Evolutionary conservation across 2,888 invertebrate species (phyloP).

Genomic region (Drosophila macrospina): DNA sequence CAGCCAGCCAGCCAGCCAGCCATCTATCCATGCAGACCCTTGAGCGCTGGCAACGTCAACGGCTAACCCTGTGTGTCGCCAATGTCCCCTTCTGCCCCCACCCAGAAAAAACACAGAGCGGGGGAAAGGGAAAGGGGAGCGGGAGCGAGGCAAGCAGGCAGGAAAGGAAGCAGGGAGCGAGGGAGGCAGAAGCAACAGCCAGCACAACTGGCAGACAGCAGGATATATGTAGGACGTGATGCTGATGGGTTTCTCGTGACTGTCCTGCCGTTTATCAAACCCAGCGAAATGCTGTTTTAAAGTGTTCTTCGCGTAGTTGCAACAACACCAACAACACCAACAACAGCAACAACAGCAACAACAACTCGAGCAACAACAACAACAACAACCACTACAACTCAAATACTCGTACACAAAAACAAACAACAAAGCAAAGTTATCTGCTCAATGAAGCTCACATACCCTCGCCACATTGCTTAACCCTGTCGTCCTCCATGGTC

Average conservation of each 20-base stretch:
- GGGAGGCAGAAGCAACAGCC: slow-evolving; percentile 17
- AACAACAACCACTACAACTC: slow-evolving; percentile 18
- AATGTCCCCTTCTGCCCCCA: slow-evolving; percentile 2
- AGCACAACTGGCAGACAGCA: slow-evolving; percentile 40
- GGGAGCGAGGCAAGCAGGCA: not conserved
- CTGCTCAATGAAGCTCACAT: slow-evolving; percentile 27
- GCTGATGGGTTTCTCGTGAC: slow-evolving; percentile 47
- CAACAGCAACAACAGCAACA: too few relatives aligned
- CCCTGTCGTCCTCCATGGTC: not conserved
- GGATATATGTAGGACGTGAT: slow-evolving; percentile 52
- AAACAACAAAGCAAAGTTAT: slow-evolving; percentile 12
- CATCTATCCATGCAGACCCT: slow-evolving; percentile 33
- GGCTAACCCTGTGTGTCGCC: slow-evolving; percentile 56
- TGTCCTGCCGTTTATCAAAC: slow-evolving; percentile 51
- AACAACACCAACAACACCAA: not conserved
- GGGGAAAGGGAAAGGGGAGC: not conserved
- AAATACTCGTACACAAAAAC: slow-evolving; percentile 19
- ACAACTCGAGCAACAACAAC: slow-evolving; percentile 22
- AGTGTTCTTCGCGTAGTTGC: slow-evolving; percentile 44
- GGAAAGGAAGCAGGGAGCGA: not conserved
- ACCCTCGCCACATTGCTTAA: slow-evolving; percentile 5
- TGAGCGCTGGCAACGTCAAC: slow-evolving; percentile 53
- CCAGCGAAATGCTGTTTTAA: slow-evolving; percentile 59
- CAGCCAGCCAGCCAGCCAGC: slow-evolving; percentile 13
- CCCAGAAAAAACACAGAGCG: slow-evolving; percentile 8